Conservation (phyloP, 2,797 vertebrate genomes). For the Ctenosaura bakeri region DNA sequence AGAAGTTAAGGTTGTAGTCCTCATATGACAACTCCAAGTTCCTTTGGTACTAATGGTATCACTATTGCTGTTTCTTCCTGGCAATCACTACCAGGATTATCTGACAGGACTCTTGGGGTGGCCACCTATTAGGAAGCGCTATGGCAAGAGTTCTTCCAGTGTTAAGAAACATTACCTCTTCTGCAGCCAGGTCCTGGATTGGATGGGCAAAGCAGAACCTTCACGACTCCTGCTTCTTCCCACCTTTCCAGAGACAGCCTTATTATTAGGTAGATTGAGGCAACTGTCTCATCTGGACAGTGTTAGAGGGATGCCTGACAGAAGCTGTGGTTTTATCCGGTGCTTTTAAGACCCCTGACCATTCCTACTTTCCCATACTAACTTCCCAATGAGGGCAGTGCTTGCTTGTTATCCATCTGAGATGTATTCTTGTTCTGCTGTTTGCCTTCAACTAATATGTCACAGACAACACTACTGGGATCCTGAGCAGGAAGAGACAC, state of each 20-base stretch:
- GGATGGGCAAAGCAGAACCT: neutral
- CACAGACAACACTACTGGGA: neutral
- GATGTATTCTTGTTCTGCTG: neutral
- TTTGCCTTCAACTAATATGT: neutral
- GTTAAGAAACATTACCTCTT: neutral
- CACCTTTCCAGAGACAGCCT: neutral
- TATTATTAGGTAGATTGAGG: neutral
- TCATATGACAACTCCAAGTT: neutral
- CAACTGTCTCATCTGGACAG: neutral
- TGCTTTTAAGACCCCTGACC: neutral
- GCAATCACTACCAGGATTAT: neutral
- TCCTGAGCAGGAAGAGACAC: neutral
- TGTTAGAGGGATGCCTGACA: neutral
- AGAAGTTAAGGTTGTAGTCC: neutral
- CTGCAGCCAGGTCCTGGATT: neutral
- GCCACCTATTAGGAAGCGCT: neutral
- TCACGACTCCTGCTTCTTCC: neutral
- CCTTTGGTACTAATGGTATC: neutral
- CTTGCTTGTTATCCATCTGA: neutral
- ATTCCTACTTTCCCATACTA: neutral
- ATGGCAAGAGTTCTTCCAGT: neutral
- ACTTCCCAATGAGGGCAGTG: too few relatives aligned
- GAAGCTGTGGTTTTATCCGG: too few relatives aligned
- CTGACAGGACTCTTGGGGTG: neutral
- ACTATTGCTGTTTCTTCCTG: neutral